Evolutionary conservation across 2,797 vertebrate species (phyloP).

Genomic region (Melanotaenia trifasciata): DNA sequence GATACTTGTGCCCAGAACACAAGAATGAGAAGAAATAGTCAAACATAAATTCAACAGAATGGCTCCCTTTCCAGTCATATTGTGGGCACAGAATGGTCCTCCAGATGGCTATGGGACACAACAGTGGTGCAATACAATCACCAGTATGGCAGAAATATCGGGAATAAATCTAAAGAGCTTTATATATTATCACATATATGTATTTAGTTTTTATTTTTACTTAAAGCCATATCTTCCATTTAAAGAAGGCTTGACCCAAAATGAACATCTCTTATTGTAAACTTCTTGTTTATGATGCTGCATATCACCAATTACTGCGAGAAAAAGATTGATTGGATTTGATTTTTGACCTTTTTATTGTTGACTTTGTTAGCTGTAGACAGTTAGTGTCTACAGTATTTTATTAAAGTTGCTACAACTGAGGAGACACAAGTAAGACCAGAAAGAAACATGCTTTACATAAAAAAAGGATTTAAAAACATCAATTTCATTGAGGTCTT

Average conservation of each 20-base stretch:
- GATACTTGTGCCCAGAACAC: conserved; percentile 73
- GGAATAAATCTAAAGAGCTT: conserved; percentile 74
- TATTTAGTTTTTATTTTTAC: conserved; percentile 35
- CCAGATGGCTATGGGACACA: conserved; percentile 82
- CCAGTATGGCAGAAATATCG: conserved; percentile 68
- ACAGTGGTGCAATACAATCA: conserved; percentile 79
- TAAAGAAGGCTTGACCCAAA: conserved; percentile 41
- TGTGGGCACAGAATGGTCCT: conserved; percentile 76
- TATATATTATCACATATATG: conserved; percentile 49
- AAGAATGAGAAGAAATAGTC: conserved; percentile 77
- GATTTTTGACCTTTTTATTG: conserved; percentile 22
- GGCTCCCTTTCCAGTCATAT: conserved; percentile 78
- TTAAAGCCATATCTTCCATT: conserved; percentile 49
- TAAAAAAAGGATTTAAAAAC: conserved; percentile 42
- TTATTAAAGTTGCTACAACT: conserved; percentile 29
- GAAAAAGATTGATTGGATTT: conserved; percentile 15
- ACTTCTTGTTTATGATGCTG: background rate
- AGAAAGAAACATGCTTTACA: conserved; percentile 53
- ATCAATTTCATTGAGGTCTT: conserved; percentile 39
- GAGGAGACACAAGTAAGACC: conserved; percentile 35
- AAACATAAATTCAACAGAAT: conserved; percentile 79
- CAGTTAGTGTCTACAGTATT: conserved; percentile 21
- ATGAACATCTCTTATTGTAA: conserved; percentile 16
- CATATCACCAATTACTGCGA: conserved; percentile 6
- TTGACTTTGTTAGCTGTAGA: conserved; percentile 23